Evolutionary conservation across 64 coral and sea anemone species (phyloP), one percentile per base, ranked within the genome.

Genomic region (Dendronephthya gigantea): DNA sequence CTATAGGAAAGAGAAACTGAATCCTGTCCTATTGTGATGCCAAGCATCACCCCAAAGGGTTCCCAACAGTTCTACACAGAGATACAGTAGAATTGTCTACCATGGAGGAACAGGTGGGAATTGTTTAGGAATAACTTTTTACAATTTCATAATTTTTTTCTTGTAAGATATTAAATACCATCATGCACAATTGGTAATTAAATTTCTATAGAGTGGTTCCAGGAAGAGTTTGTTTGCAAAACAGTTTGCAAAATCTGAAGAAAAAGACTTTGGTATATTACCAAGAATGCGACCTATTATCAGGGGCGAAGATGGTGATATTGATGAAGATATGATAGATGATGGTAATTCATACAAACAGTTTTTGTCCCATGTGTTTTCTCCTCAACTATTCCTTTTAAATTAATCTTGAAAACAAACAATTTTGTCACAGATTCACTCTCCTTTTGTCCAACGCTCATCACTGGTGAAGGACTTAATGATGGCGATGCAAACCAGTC

Each of bases 191-290:
- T n/a, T n/a, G n/a, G n/a, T n/a, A n/a, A n/a, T 50, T 38, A 48
- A 59, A 16, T 40, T 59, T 32, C 51, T 35, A 76, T 82, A 82
- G 15, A 40, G 25, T 35, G 40, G 66, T 52, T 45, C 40, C 34
- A 81, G 82, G 49, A 90, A 75, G 50, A 96, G 94, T 74, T 55
- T 96, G 32, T 96, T 96, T 91, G 94, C 94, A 23, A 91, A 90
- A 83, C 94, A 96, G 62, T 96, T 96, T 84, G 88, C 81, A 30
- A 86, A 72, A 38, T 90, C 91, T 68, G 89, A 86, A 32, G 76
- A 88, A 40, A 65, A 40, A 55, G 49, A 49, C 55, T 96, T 96
- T 89, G 94, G 94, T 82, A 76, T 93, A 59, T 84, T 84, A 35
- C 82, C 27, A 84, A 49, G 29, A 30, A 22, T 14, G 17, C 9